Conservation (phyloP, 2,888 invertebrate species). For the Osmoderma eremita region DNA sequence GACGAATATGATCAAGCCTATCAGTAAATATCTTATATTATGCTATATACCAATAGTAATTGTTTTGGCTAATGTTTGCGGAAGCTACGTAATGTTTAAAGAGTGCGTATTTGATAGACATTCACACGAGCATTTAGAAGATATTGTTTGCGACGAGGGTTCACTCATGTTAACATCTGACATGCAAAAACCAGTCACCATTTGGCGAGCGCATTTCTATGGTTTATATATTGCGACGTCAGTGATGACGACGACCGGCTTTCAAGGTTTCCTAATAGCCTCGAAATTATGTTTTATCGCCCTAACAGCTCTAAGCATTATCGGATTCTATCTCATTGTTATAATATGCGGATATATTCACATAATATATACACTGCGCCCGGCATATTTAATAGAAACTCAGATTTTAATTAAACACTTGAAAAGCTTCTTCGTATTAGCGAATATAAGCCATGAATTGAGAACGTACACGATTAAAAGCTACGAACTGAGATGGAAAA, state of each 20-base stretch:
- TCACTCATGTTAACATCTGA: constrained; percentile 26
- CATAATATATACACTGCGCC: constrained; percentile 25
- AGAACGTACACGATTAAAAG: constrained; percentile 22
- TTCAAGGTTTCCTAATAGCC: constrained; percentile 33
- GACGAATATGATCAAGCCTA: constrained; percentile 29
- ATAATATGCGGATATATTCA: constrained; percentile 33
- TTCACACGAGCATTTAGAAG: not conserved
- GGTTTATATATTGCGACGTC: constrained; percentile 35
- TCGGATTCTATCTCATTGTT: constrained; percentile 25
- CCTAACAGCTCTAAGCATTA: constrained; percentile 14
- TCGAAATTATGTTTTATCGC: not conserved
- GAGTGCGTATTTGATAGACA: constrained; percentile 26
- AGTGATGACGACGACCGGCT: constrained; percentile 28
- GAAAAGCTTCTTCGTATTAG: constrained; percentile 16
- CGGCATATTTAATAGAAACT: constrained; percentile 26
- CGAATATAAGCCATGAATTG: constrained; percentile 20
- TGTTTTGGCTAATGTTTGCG: constrained; percentile 34
- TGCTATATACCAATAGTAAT: constrained; percentile 36
- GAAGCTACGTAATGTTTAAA: constrained; percentile 20
- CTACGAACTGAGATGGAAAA: constrained; percentile 37
- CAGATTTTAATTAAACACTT: constrained; percentile 35
- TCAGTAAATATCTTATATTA: constrained; percentile 26
- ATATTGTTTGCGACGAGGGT: constrained; percentile 14
- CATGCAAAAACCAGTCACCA: constrained; percentile 29
- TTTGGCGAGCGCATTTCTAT: constrained; percentile 33